Percentiles rank a stretch among this genome's conserved stretches.
phyloP scores from a whole-genome alignment of 2,888 invertebrate species.

The Acanthosoma haemorrhoidale region DNA sequence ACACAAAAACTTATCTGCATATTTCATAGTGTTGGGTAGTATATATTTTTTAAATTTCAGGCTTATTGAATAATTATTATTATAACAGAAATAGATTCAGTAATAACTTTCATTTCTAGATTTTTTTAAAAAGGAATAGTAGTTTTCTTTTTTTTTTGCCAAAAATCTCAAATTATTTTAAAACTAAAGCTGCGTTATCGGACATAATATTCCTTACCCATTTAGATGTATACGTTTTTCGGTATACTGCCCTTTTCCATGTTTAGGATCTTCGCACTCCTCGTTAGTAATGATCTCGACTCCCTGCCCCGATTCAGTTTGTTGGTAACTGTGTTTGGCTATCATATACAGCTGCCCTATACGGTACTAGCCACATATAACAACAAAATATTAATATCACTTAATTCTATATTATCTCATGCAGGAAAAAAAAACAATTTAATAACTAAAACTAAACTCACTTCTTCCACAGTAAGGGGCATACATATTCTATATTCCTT shows the following conservation, averaged over 20 bases:
- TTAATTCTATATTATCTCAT: not conserved
- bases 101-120: too few species aligned
- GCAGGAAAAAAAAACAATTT: not conserved
- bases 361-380: conserved; percentile 63
- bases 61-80: too few species aligned
- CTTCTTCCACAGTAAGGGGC: conserved; percentile 89
- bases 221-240: conserved; percentile 87
- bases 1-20: too few species aligned
- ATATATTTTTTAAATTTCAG: too few species aligned
- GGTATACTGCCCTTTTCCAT: conserved; percentile 81
- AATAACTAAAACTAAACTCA: conserved; percentile 46
- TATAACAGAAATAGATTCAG: too few species aligned
- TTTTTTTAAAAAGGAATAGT: too few species aligned
- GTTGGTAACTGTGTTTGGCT: conserved; percentile 85
- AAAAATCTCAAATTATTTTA: too few species aligned
- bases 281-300: conserved; percentile 85
- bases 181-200: too few species aligned
- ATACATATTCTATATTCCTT: conserved; percentile 89
- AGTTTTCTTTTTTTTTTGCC: too few species aligned
- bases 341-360: conserved; percentile 94
- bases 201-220: conserved; percentile 55
- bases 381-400: not conserved
- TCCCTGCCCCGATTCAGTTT: conserved; percentile 83
- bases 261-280: conserved; percentile 67
- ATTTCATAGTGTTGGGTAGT: too few species aligned